Base-by-base conservation (phyloP, 1,140 invertebrate genomes). In the Nautilus pompilius region DNA sequence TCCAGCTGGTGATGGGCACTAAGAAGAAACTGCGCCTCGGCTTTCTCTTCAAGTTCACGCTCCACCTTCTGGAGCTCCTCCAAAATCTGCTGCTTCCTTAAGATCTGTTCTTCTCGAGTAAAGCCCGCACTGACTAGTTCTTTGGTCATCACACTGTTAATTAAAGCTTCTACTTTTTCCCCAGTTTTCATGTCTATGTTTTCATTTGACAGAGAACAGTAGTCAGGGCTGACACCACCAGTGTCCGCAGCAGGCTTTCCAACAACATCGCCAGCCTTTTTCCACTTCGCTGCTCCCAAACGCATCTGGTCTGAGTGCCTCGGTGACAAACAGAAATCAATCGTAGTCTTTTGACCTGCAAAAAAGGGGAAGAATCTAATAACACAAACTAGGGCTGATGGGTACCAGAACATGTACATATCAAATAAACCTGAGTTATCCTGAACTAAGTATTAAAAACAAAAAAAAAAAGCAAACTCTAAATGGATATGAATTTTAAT, bases 1-100 rank as follows among this genome's bases (percentile, higher is more conserved):
- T 76, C 75, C 26, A 76, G 59, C 45, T 77, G 72, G 51, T 75
- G 74, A 28, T 73, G 71, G 22, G 74, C 70, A 49, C 65, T 76
- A 22, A 73, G 60, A 15, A 84, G 65, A 63, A 85, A 84, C 65
- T 86, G 83, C 60, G 71, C 76, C 62, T 78, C 77, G 32, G 84
- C 85, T 73, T 90, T 90, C 54, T 88, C 88, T 68, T 90, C 88
- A 45, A 91, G 76, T 69, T 91, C 89, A 65, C 88, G 83, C 76
- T 91, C 90, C 53, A 91, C 89, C 81, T 88, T 87, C 82, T 91
- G 88, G 62, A 92, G 78, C 78, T 92, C 90, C 72, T 91, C 90
- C 6, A 91, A 84, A 72, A 91, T 90, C 75, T 90, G 89, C 80
- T 91, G 89, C 70, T 90, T 91, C 65, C 89, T 86, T 20, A 88